Base-by-base conservation (phyloP, 2,797 vertebrate genomes). In the Artibeus lituratus region DNA sequence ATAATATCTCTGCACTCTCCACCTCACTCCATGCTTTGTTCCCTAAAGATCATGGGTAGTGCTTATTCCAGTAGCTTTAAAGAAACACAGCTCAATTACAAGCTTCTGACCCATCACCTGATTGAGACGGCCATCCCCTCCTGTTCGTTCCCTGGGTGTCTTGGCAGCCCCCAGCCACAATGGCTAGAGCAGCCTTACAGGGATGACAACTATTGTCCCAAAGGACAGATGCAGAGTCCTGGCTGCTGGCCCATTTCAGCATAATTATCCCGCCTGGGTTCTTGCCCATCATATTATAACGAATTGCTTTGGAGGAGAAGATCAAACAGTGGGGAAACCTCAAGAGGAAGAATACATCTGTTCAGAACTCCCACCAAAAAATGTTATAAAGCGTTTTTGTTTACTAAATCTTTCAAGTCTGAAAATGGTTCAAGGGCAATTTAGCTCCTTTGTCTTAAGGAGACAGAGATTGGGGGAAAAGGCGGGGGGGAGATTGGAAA, bases 351-450 rank as follows among this genome's bases (percentile, higher is more conserved):
- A 87, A 88, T 62, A 47, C 53, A 93, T 98, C 96, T 97, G 96
- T 96, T 97, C 97, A 90, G 80, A 97, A 97, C 88, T 97, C 76
- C 96, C 96, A 97, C 82, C 77, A 94, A 97, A 97, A 97, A 97
- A 96, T 57, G 67, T 92, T 95, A 93, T 95, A 92, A 97, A 94
- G 81, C 91, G 39, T 92, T 84, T 92, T 81, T 98, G 96, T 98
- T 98, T 97, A 97, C 95, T 91, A 88, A 96, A 97, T 97, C 95
- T 98, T 98, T 97, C 89, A 95, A 97, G 94, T 94, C 82, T 96
- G 35, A 92, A 98, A 78, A 87, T 95, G 80, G 85, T 95, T 98
- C 95, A 98, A 98, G 97, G 95, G 72, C 51, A 95, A 87, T 53
- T 94, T 93, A 62, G 70, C 74, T 96, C 53, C 32, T 87, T 97